Evolutionary conservation across 2,888 invertebrate species (phyloP), one percentile per base, ranked within the genome.

Genomic region (Philhelius pedissequus): DNA sequence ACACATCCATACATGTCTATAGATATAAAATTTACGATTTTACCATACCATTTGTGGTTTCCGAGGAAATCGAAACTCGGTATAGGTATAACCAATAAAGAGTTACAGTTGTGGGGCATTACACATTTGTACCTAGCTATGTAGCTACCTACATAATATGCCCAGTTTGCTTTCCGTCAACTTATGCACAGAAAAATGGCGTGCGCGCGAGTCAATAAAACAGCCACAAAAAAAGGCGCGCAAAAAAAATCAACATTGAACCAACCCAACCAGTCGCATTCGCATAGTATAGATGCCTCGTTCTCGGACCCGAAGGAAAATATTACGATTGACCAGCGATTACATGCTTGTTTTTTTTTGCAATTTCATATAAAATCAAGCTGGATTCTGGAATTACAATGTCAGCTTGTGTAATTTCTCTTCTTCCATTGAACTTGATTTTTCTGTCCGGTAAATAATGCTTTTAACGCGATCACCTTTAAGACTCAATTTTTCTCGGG

Each of bases 361-460:
- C 54, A 62, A 30, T 60, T n/a, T 35, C 68, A 60, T 32, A 35
- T n/a, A n/a, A n/a, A n/a, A n/a, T n/a, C 54, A 50, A 45, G 52
- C 48, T 43, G 30, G 48, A 15, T 66, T 77, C 22, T 38, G 32
- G 62, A 56, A 64, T 58, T 48, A 54, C 71, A 54, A n/a, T 60
- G 54, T 69, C 5, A 38, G 38, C n/a, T 38, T 38, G n/a, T 38
- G n/a, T 38, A 5, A 38, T 38, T 27, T 66, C 60, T 60, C 45
- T 18, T 71, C 38, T 64, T 45, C 71, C 78, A 78, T 82, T 82
- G 82, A 82, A 82, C 82, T 82, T 82, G 82, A 82, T 82, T 71
- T 64, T 40, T 69, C 58, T 50, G 48, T 52, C 70, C 58, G 60
- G 58, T 52, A 43, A 40, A 73, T 64, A 64, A 71, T 62, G 45